These are phyloP conservation scores for Clinocottus analis DNA, from an alignment of 2,113 vertebrate genomes.

Conservation along the genomic window DNA sequence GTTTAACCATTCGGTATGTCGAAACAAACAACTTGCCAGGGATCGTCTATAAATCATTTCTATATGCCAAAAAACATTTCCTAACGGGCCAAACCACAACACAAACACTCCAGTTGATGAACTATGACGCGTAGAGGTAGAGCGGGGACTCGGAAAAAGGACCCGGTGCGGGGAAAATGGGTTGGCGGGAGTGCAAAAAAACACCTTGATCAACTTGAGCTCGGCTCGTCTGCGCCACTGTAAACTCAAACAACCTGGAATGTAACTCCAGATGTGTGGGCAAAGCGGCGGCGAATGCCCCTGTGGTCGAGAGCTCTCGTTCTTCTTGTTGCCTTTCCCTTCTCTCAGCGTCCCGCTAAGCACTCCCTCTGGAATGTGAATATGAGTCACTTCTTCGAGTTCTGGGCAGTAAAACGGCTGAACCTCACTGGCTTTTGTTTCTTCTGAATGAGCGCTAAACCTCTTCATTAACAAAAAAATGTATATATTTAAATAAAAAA, in stretches of 20 bases:
- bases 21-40: slow-evolving; percentile 60
- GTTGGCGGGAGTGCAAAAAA: slow-evolving; percentile 27
- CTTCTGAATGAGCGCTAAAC: slow-evolving; percentile 23
- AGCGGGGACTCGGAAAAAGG: slow-evolving; percentile 2
- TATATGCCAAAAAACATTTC: slow-evolving; percentile 57
- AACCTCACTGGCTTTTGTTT: slow-evolving; percentile 48
- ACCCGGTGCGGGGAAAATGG: slow-evolving; percentile 10
- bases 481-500: slow-evolving; percentile 2
- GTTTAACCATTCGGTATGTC: slow-evolving; percentile 62
- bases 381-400: slow-evolving; percentile 72
- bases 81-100: slow-evolving; percentile 47
- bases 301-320: slow-evolving; percentile 51
- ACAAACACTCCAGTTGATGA: slow-evolving; percentile 29
- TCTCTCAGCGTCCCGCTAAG: slow-evolving; percentile 58
- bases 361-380: slow-evolving; percentile 69
- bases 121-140: not conserved
- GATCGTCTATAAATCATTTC: slow-evolving; percentile 69
- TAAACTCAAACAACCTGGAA: slow-evolving; percentile 66
- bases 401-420: slow-evolving; percentile 48
- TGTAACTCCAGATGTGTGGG: slow-evolving; percentile 67
- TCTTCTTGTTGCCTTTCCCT: slow-evolving; percentile 46
- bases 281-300: slow-evolving; percentile 45
- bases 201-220: slow-evolving; percentile 47
- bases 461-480: not conserved
- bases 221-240: slow-evolving; percentile 32